Conservation (phyloP, 2,888 invertebrate genomes). For the Tridacna crocea region DNA sequence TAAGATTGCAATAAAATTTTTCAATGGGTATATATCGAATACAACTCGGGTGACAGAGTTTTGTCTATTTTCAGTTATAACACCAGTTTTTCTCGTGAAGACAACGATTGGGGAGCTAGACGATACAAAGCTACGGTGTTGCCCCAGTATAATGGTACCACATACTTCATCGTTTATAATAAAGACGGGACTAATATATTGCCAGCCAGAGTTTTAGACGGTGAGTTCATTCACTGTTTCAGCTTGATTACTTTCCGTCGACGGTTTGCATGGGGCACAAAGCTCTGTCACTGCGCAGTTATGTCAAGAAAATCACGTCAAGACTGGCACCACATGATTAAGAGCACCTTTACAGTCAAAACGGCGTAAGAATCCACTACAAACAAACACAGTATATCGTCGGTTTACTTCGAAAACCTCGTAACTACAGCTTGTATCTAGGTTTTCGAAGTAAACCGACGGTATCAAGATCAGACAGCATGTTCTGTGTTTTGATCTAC, state of each 20-base stretch:
- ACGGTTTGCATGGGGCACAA: not conserved
- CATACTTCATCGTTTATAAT: conserved; percentile 14
- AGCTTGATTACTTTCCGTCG: not conserved
- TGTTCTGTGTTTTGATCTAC: too few relatives aligned
- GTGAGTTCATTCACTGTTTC: not conserved
- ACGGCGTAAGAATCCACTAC: too few relatives aligned
- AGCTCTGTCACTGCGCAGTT: not conserved
- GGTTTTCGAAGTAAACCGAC: not conserved
- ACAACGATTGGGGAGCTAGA: conserved; percentile 13
- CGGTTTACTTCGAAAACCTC: too few relatives aligned
- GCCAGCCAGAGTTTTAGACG: not conserved
- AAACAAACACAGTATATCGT: too few relatives aligned
- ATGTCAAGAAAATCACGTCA: not conserved
- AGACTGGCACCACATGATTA: too few relatives aligned
- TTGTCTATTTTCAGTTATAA: conserved; percentile 21
- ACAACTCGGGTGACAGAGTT: too few relatives aligned
- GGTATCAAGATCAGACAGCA: too few relatives aligned
- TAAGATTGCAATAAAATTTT: too few relatives aligned
- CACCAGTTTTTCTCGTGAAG: conserved; percentile 13
- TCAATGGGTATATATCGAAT: too few relatives aligned
- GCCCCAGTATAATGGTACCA: conserved; percentile 15
- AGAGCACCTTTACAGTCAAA: too few relatives aligned
- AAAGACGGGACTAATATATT: not conserved
- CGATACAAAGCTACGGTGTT: conserved; percentile 26
- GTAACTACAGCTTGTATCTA: too few relatives aligned